Evolutionary conservation across 35 echinoderm and acorn worm genomes (phyloP).

Genomic region (Patiria miniata): DNA sequence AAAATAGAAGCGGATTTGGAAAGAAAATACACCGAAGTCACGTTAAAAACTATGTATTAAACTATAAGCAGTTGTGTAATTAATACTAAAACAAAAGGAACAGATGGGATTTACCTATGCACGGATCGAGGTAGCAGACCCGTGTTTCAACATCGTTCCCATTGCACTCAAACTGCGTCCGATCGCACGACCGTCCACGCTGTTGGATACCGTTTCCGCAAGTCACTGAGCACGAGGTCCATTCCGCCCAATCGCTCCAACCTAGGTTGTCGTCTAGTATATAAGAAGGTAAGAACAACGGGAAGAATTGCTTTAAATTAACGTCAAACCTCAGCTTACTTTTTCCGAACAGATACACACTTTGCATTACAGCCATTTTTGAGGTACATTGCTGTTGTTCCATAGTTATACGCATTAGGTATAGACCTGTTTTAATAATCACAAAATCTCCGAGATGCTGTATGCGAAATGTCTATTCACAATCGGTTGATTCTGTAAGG

Average conservation of each 20-base stretch:
- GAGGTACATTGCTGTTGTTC: no score
- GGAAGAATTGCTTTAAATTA: neutral
- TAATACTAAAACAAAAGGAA: neutral
- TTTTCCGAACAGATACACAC: no score
- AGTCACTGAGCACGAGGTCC: constrained; percentile 81
- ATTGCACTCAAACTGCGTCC: constrained; percentile 72
- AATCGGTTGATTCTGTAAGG: no score
- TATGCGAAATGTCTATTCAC: no score
- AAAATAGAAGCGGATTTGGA: no score
- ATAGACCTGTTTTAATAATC: no score
- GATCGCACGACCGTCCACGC: constrained; percentile 90
- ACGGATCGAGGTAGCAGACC: constrained; percentile 61
- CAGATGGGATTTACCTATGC: constrained; percentile 49
- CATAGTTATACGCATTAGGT: no score
- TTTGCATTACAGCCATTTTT: neutral
- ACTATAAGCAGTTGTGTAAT: neutral
- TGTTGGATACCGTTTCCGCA: constrained; percentile 79
- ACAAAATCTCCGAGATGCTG: no score
- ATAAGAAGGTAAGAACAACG: neutral
- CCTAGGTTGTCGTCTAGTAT: constrained; percentile 63
- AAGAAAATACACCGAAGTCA: no score
- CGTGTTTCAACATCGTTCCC: constrained; percentile 84
- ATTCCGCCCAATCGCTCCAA: constrained; percentile 95
- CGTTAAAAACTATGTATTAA: no score
- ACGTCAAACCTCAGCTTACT: no score